Base-by-base conservation (phyloP, 2,888 invertebrate species). In the Aphidoletes aphidimyza region DNA sequence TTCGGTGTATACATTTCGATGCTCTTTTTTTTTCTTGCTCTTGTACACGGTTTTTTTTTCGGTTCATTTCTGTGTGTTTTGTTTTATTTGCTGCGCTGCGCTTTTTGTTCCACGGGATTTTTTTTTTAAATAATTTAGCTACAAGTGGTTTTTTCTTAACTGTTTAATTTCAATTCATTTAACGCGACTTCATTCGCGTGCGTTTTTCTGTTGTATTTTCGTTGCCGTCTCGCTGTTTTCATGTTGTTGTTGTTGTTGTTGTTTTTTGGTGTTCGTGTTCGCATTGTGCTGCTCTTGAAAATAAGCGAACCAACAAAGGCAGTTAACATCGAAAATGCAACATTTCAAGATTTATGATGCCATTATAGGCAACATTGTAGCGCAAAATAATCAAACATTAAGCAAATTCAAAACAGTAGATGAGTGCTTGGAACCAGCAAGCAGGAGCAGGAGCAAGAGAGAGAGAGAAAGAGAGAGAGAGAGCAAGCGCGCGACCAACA, bases 311-410 rank as follows among this genome's bases (percentile, higher is more conserved):
- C 81, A 37, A 37, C 30, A 37, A 81, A 81, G n/a, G 69, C 34
- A 69, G 81, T 81, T 37, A 81, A 81, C 36, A 37, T 36, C 37
- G 81, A 81, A 81, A 81, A 81, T 81, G 81, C 81, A 81, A 81
- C 81, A 81, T 81, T 81, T 81, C 37, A 81, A 81, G 81, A 81
- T 81, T 81, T 37, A 81, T 81, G 81, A 81, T 81, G 81, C 81
- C 22, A 81, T 81, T 81, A 81, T 81, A 81, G 42, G 37, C 81
- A 37, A 81, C 81, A 81, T 37, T 81, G 81, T 81, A 37, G 81
- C 81, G 11, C 37, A 81, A 37, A 37, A 37, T 37, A 81, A 37
- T 81, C 81, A 81, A 81, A 81, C 81, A 81, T 81, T 81, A 37
- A 81, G 37, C 37, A 81, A 81, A 81, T 37, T 81, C 22, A 81